Percentiles rank a stretch among this genome's conserved stretches.
phyloP scores from a whole-genome alignment of 2,888 invertebrate genomes.

The Meloe dianella region DNA sequence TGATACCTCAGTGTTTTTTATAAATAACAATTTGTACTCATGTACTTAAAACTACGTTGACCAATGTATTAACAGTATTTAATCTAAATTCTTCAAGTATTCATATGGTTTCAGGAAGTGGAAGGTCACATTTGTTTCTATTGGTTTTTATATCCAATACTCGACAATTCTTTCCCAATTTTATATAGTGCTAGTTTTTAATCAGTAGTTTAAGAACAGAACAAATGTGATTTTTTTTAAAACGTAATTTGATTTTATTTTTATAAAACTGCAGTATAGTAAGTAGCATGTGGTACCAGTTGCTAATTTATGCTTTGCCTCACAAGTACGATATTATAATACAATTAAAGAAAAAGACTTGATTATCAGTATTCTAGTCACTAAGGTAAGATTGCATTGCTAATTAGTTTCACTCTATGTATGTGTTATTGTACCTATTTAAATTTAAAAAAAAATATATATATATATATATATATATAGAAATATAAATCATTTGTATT shows the following conservation, averaged over 20 bases:
- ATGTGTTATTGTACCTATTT: slow-evolving; percentile 41
- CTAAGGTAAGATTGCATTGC: slow-evolving; percentile 47
- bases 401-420: slow-evolving; percentile 42
- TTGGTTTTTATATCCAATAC: not conserved
- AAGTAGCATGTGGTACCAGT: slow-evolving; percentile 25
- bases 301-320: slow-evolving; percentile 39
- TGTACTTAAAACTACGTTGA: slow-evolving; percentile 52
- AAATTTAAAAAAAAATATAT: slow-evolving; percentile 35
- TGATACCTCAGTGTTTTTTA: slow-evolving; percentile 56
- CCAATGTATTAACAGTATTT: slow-evolving; percentile 53
- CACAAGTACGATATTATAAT: slow-evolving; percentile 42
- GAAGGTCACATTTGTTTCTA: slow-evolving; percentile 38
- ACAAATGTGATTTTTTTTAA: slow-evolving; percentile 40
- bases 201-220: slow-evolving; percentile 6
- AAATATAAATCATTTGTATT: slow-evolving; percentile 51
- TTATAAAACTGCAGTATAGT: slow-evolving; percentile 29
- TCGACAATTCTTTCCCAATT: not conserved
- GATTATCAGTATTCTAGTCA: slow-evolving; percentile 56
- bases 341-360: slow-evolving; percentile 48
- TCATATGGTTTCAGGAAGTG: slow-evolving; percentile 35
- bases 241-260: slow-evolving; percentile 24
- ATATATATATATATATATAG: too few species aligned
- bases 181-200: not conserved
- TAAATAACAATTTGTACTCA: slow-evolving; percentile 43
- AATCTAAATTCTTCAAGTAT: slow-evolving; percentile 37